These are phyloP conservation scores for Anadara kagoshimensis DNA, from an alignment of 1,140 invertebrate species.

Conservation along the genomic window DNA sequence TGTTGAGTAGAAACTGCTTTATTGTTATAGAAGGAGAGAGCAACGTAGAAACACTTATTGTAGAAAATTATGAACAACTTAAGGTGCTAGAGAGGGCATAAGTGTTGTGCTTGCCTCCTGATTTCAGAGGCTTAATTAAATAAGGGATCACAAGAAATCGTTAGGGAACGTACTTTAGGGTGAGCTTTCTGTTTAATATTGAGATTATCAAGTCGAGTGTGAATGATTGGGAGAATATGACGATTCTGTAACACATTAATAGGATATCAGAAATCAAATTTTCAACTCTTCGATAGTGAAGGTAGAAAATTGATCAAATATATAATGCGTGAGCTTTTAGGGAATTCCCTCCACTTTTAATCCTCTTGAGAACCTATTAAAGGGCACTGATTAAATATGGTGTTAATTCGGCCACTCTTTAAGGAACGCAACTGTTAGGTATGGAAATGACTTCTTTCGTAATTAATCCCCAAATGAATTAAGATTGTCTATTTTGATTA, in stretches of 20 bases:
- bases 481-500: too few species aligned
- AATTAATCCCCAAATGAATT: too few species aligned
- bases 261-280: conserved; percentile 39
- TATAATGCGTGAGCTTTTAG: conserved; percentile 30
- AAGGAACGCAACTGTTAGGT: too few species aligned
- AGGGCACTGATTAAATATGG: conserved; percentile 21
- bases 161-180: conserved; percentile 9
- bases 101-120: too few species aligned
- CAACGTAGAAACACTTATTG: too few species aligned
- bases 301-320: conserved; percentile 41
- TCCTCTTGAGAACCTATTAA: conserved; percentile 31
- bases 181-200: neutral
- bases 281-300: conserved; percentile 17
- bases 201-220: conserved; percentile 3
- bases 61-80: too few species aligned
- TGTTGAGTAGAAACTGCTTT: too few species aligned
- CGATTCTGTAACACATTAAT: conserved; percentile 25
- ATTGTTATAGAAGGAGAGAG: too few species aligned
- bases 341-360: conserved; percentile 17
- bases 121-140: too few species aligned
- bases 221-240: neutral
- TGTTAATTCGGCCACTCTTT: conserved; percentile 28
- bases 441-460: too few species aligned
- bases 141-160: conserved; percentile 2
- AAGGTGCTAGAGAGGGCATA: too few species aligned